Evolutionary conservation across 2,113 vertebrate species (phyloP), one percentile per base, ranked within the genome.

Genomic region (Cottus gobio): DNA sequence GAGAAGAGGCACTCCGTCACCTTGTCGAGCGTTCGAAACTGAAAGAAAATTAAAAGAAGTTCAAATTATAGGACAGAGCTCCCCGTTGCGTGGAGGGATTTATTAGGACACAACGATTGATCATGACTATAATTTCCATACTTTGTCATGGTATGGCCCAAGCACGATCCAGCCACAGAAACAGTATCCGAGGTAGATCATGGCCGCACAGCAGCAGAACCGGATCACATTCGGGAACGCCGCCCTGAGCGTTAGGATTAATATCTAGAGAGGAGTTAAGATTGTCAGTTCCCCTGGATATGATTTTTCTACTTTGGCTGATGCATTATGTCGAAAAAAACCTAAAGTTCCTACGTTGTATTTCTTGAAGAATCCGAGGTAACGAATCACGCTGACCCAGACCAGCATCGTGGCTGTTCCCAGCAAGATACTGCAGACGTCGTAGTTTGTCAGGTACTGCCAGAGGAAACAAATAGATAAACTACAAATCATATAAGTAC

Each of bases 81-180:
- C 24, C 26, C 15, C 2, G 15, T 22, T 34, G 15, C 11, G 2
- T 42, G 22, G 22, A 9, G 5, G n/a, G 22, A 58, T 48, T n/a
- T 6, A 67, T 31, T 11, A 39, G 12, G 9, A 20, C 42, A 24
- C 26, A 54, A 15, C 15, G 50, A 57, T 56, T 37, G 2, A 57
- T 54, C 15, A 15, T 37, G 20, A 64, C 37, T 30, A 7, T 36
- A 11, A 63, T 24, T 15, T 20, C 22, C 36, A 77, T 95, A 98
- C 98, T 92, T 99, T 98, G 12, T 95, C 96, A 0, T 99, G 97
- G 82, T 99, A 97, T 8, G 97, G 97, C 3, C 97, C 97, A 26
- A 99, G 92, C 2, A 99, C 97, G 42, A 98, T 98, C 97, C 98
- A 99, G 4, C 98, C 98, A 79, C 98, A 98, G 95, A 99, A 99